A percentile compares a stretch with the other conserved stretches of the same genome.
Evolutionary conservation across 1,140 invertebrate genomes (phyloP).

Genomic region (Pogonognathellus flavescens): DNA sequence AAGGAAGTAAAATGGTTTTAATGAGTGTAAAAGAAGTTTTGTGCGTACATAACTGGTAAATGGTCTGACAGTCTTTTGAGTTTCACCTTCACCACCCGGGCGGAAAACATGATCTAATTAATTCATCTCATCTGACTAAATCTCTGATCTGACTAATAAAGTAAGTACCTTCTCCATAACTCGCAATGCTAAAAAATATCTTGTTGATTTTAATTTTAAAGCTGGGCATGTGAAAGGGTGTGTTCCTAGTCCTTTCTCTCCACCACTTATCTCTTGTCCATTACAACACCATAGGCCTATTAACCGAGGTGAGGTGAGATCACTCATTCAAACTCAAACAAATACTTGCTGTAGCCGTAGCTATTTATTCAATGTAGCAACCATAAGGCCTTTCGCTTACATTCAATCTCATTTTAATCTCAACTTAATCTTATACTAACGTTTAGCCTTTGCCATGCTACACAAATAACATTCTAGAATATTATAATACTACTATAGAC

Average conservation of each 20-base stretch:
- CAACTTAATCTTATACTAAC: neutral
- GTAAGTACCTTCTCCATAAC: slow-evolving; percentile 6
- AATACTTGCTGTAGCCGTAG: slow-evolving; percentile 5
- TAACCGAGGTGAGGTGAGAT: slow-evolving; percentile 66
- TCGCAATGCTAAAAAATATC: slow-evolving; percentile 31
- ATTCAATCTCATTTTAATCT: slow-evolving; percentile 7
- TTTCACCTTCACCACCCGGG: no score
- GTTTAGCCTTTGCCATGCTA: no score
- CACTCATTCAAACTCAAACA: slow-evolving; percentile 56
- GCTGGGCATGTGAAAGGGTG: slow-evolving; percentile 54
- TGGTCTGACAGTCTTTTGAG: no score
- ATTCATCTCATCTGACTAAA: slow-evolving; percentile 38
- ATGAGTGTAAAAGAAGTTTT: no score
- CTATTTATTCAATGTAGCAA: neutral
- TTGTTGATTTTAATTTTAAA: slow-evolving; percentile 58
- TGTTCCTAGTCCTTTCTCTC: slow-evolving; percentile 46
- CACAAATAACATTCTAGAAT: no score
- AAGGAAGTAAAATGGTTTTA: no score
- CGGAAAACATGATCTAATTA: neutral
- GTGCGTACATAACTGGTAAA: no score
- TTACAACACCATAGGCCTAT: slow-evolving; percentile 57
- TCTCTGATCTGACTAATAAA: slow-evolving; percentile 49
- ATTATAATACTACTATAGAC: no score
- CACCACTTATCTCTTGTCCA: slow-evolving; percentile 61
- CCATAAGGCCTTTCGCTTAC: neutral